Conservation (phyloP, 2,113 vertebrate species). For the Heteronetta atricapilla region DNA sequence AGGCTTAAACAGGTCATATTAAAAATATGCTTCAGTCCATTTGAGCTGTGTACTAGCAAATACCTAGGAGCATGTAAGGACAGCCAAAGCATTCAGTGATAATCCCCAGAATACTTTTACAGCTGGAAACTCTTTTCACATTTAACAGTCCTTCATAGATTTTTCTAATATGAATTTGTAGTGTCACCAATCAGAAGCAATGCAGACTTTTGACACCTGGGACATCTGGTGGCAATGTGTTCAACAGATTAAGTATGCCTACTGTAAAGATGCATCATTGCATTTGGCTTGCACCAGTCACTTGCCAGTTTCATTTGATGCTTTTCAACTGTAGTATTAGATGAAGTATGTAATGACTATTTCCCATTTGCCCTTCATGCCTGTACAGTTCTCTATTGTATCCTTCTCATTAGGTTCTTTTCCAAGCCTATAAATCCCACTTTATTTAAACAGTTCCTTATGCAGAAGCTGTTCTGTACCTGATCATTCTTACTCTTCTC, state of each 20-base stretch:
- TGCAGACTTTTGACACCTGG: background rate
- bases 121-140: background rate
- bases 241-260: background rate
- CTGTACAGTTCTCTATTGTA: background rate
- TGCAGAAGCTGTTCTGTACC: background rate
- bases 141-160: background rate
- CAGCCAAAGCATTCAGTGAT: background rate
- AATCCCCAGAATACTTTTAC: background rate
- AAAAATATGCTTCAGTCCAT: background rate
- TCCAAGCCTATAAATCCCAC: background rate
- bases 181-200: background rate
- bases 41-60: background rate
- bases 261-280: background rate
- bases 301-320: background rate
- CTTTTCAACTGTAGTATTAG: background rate
- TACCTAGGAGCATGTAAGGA: background rate
- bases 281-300: background rate
- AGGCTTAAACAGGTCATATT: background rate
- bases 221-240: background rate
- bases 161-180: background rate
- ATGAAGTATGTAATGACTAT: background rate
- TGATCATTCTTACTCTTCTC: background rate
- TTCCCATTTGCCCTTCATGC: background rate
- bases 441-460: background rate
- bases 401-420: background rate